These are phyloP conservation scores for Merluccius polli DNA, from an alignment of 2,797 vertebrate species.

Conservation along the genomic window DNA sequence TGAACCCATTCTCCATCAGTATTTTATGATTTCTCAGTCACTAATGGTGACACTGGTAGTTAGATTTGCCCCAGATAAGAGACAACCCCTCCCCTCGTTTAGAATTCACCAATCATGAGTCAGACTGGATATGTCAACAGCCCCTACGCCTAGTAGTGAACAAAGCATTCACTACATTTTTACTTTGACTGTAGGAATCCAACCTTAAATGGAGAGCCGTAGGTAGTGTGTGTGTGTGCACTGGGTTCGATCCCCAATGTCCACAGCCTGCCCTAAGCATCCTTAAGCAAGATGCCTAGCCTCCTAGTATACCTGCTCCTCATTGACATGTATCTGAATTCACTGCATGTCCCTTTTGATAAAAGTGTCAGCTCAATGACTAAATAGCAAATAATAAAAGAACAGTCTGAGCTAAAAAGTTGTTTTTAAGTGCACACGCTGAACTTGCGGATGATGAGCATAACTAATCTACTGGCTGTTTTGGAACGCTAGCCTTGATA, in stretches of 20 bases:
- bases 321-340: background rate
- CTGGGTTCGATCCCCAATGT: no score
- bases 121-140: background rate
- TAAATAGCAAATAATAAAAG: background rate
- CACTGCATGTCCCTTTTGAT: background rate
- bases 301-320: background rate
- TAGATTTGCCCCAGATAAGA: background rate
- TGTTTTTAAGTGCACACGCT: background rate
- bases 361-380: background rate
- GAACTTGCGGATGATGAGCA: background rate
- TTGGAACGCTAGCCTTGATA: background rate
- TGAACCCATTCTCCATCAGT: background rate
- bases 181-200: background rate
- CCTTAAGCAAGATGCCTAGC: no score
- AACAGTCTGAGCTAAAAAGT: background rate
- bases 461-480: background rate
- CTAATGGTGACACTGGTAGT: background rate
- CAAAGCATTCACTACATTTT: background rate
- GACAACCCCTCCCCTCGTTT: background rate
- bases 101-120: background rate
- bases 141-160: background rate
- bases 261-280: no score
- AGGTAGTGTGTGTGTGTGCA: background rate
- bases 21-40: background rate
- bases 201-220: background rate